phyloP scores from a whole-genome alignment of 2,888 invertebrate genomes.

The Frankliniella fusca region DNA sequence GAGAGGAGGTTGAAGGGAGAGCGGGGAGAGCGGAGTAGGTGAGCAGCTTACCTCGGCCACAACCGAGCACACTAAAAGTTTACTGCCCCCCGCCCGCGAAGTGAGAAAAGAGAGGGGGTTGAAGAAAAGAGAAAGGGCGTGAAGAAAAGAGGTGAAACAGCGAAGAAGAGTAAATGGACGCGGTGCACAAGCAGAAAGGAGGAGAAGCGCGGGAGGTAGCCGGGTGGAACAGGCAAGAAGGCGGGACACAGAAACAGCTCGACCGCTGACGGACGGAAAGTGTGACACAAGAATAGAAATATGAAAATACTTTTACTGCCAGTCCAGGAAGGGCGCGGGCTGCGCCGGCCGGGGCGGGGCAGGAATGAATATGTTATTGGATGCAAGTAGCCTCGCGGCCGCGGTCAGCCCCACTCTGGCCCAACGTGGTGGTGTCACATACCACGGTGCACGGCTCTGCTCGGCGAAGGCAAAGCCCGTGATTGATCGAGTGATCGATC shows the following conservation, averaged over 20 bases:
- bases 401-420: neutral
- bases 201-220: neutral
- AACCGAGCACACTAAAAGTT: conserved; percentile 21
- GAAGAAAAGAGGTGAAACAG: neutral
- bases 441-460: neutral
- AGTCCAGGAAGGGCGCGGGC: neutral
- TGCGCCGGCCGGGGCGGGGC: neutral
- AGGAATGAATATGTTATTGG: neutral
- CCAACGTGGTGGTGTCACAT: neutral
- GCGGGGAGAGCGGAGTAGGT: neutral
- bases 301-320: neutral
- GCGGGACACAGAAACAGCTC: no score
- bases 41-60: conserved; percentile 22
- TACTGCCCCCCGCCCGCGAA: conserved; percentile 7
- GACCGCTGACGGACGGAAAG: neutral
- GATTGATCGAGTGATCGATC: conserved; percentile 16
- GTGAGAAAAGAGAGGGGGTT: neutral
- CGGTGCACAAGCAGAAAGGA: neutral
- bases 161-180: neutral
- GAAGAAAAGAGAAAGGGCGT: neutral
- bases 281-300: neutral
- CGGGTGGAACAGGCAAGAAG: no score
- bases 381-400: neutral
- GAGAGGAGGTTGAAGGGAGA: neutral
- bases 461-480: no score